Evolutionary conservation across 2,888 invertebrate species (phyloP), one percentile per base, ranked within the genome.

Genomic region (Heliconius charithonia): DNA sequence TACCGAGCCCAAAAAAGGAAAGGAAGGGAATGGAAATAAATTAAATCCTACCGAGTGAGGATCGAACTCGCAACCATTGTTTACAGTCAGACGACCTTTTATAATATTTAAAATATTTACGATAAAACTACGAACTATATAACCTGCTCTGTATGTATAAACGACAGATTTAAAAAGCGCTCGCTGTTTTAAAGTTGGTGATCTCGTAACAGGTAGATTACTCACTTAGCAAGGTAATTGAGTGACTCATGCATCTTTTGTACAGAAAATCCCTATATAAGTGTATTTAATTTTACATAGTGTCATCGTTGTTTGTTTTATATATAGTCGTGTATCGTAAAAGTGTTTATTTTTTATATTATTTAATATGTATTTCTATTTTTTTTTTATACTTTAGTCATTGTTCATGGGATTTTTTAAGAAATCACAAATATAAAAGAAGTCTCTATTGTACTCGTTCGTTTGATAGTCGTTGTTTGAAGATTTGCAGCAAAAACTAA

Each of bases 171-270:
- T n/a, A 10, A 59, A 7, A 37, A n/a, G 13, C n/a, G 29, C 70
- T 71, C 22, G 22, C 45, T 71, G 12, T 22, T 12, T 22, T 51
- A 22, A 32, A 32, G 56, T 56, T 32, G 41, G 29, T 56, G 51
- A 32, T 56, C 62, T 73, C 37, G 27, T 63, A 74, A 37, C 41
- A 27, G n/a, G 37, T 59, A 37, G 41, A 63, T 63, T 62, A 74
- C 25, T 74, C 73, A 74, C 63, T 62, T 41, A 41, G 16, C 62
- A 27, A 27, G 62, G 37, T 41, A 73, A 41, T 62, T 29, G n/a
- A 56, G 32, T 71, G 71, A 74, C 73, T 74, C 73, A 74, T 4
- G n/a, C 67, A 29, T 74, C 25, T 37, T 74, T 74, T 41, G 19
- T 37, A 41, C 25, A 74, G 62, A 63, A 62, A 74, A 63, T 74